Base-by-base conservation (phyloP, 2,888 invertebrate genomes). In the Acholoe squamosa region DNA sequence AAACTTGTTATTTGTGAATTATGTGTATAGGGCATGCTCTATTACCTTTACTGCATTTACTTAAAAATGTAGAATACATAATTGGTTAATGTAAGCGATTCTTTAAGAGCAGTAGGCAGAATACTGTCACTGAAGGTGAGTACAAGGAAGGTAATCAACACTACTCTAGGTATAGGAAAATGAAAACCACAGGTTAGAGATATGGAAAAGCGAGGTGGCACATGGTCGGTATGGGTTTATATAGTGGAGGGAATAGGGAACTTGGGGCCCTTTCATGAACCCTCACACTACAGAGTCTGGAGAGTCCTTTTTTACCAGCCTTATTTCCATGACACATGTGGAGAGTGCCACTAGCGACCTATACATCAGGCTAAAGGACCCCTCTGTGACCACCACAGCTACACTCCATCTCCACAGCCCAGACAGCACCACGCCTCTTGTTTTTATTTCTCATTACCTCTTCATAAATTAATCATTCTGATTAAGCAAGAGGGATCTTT, bases 401-500 rank as follows among this genome's bases (percentile, higher is more conserved):
- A 28, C 25, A 25, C 71, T n/a, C 25, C 28, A 71, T 71, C 71
- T n/a, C 61, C 61, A 3, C 61, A 61, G 61, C 61, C 3, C 61
- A 61, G 43, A 43, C 43, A 43, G 43, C 43, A 43, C 43, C 43
- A 10, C 71, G 14, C 71, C 71, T 25, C 71, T 71, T 71, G 71
- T 71, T 71, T 28, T 28, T 71, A 71, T 71, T 71, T 25, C 71
- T 71, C 71, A 71, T 71, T 71, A 28, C 71, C 71, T 28, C 71
- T 71, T 71, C 71, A 71, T 71, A 71, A 71, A 71, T 71, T 71
- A 71, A 28, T 28, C 28, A 71, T 71, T 25, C 16, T 71, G 71
- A 71, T 71, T 28, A 25, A n/a, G 14, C 71, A 71, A 71, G 28
- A 7, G 28, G 71, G 71, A 28, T 16, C 28, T 25, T 25, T 0